Evolutionary conservation across 2,888 invertebrate genomes (phyloP), one percentile per base, ranked within the genome.

Genomic region (Patella ulyssiponensis): DNA sequence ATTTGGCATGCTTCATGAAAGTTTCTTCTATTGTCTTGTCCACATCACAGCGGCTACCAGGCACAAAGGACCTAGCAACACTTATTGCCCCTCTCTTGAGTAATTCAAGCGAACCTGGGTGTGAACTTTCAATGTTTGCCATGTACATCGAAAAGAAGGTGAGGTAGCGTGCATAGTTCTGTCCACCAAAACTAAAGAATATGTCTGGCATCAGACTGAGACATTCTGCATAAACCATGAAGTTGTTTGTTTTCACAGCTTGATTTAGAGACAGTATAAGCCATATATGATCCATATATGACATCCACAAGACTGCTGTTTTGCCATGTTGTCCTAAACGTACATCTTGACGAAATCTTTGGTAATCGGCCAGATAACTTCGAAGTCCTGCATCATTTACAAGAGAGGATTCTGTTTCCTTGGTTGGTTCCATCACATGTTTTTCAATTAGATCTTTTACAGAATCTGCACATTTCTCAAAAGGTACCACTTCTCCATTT

Each of bases 31-130:
- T 9, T 80, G 82, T 73, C 83, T 82, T 69, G 83, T 82, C 4
- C 84, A 81, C 11, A 79, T 79, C 75, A 27, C 81, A 83, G 3
- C 79, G 27, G 77, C 78, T 80, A 23, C 82, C 85, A 58, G 83
- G 83, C 23, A 80, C 79, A n/a, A 82, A 81, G 7, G 83, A 85
- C 27, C 83, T 73, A 0, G 82, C 82, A n/a, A 83, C 84, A 71
- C 81, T 82, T 2, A 85, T 80, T 9, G 79, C 83, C 12, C 82
- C 84, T 54, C 74, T 44, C 44, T 79, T 33, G 4, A 83, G 53
- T 2, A 83, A 64, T 12, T 78, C 79, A 14, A 74, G 64, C 44
- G 79, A 74, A 14, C 81, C 81, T 20, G 84, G 82, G 69, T 84
- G 82, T 11, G 83, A 64, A 27, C 69, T 72, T 20, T 85, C 82